Percentiles rank a stretch among this genome's conserved stretches.
These are phyloP conservation scores for Lumbricus terrestris DNA, from an alignment of 2,888 invertebrate species.

Conservation along the genomic window DNA sequence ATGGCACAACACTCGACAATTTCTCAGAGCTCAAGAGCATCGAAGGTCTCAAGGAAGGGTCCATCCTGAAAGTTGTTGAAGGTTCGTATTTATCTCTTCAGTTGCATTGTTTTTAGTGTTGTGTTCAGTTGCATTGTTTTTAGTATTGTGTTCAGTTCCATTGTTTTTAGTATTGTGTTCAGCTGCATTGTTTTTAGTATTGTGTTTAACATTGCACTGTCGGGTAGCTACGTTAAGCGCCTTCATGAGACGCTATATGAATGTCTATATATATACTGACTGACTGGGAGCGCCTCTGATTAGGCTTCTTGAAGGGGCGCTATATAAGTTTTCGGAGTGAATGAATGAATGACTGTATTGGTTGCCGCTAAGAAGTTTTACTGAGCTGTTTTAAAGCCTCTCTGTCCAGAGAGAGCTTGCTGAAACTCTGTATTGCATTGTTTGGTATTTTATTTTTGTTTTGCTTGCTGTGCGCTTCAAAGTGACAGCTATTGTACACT, in stretches of 20 bases:
- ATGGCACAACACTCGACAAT: slow-evolving; percentile 86
- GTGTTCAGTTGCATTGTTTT: neutral
- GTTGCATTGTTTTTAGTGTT: neutral
- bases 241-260: no score
- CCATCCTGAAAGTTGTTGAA: slow-evolving; percentile 79
- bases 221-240: no score
- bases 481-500: neutral
- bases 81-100: slow-evolving; percentile 49
- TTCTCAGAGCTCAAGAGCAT: slow-evolving; percentile 96
- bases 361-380: neutral
- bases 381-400: neutral
- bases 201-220: neutral
- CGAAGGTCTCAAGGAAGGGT: slow-evolving; percentile 90
- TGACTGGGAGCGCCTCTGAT: no score
- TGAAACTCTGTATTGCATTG: no score
- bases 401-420: neutral
- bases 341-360: no score
- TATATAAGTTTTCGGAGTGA: no score
- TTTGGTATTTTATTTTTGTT: no score
- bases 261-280: no score
- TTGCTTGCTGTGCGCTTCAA: no score
- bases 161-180: neutral
- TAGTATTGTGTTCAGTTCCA: neutral
- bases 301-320: no score
- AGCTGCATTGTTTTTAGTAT: neutral